A percentile compares a stretch with the other conserved stretches of the same genome.
Evolutionary conservation across 2,113 vertebrate genomes (phyloP).

Genomic region (Otis tarda): DNA sequence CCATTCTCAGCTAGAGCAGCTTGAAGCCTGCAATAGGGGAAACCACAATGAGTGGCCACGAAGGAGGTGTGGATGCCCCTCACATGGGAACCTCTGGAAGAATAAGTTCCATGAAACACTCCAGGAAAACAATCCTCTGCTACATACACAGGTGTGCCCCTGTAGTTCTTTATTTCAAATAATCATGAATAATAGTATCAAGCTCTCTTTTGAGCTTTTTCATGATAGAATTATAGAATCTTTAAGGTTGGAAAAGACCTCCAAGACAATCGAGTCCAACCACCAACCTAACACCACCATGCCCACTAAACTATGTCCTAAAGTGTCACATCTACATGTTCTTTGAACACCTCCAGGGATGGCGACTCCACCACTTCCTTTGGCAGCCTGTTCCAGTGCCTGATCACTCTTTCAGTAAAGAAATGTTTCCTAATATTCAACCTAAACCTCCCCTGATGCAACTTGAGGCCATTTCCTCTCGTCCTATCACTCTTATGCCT

Average conservation of each 20-base stretch:
- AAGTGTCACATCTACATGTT: too few species aligned
- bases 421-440: too few species aligned
- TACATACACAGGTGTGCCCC: not conserved
- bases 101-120: not conserved
- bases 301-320: too few species aligned
- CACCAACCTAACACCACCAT: too few species aligned
- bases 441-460: too few species aligned
- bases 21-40: not conserved
- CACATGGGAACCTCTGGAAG: not conserved
- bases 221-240: not conserved
- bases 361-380: too few species aligned
- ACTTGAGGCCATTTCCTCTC: too few species aligned
- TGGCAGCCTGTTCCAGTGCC: too few species aligned
- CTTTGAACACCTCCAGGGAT: too few species aligned
- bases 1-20: not conserved
- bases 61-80: not conserved
- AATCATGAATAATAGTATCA: not conserved
- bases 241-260: too few species aligned
- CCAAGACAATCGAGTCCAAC: too few species aligned
- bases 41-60: fast-evolving
- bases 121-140: not conserved
- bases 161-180: not conserved
- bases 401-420: too few species aligned
- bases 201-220: not conserved
- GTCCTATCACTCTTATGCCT: not conserved